Base-by-base conservation (phyloP, 30 jellyfish, hydroid and myxozoan genomes). In the Chrysaora quinquecirrha region DNA sequence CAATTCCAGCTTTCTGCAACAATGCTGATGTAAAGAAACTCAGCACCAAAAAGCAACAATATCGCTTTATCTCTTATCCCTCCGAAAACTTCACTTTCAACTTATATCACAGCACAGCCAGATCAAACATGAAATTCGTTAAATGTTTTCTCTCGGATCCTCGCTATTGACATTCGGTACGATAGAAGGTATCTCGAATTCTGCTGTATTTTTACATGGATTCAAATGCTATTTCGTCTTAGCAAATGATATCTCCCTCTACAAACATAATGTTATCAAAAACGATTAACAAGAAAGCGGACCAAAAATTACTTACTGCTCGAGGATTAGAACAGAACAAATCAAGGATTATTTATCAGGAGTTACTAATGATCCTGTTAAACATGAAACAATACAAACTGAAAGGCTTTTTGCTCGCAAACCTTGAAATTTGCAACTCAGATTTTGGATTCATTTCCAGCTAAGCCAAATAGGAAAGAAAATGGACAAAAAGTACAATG, bases 181-280 rank as follows among this genome's bases (percentile, higher is more conserved):
- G 89, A 64, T 38, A 32, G 89, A 78, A 34, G 81, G 58, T 34
- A 18, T 78, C 89, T 78, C 89, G 34, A 7, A 43, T 78, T 78
- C 62, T 24, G 25, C 72, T 20, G 73, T 30, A 76, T 66, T 62
- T 78, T 43, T 65, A 48, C 62, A 63, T 25, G 80, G 76, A 46
- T 62, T 63, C 31, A n/a, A 68, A 23, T 24, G 68, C 69, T 34
- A 31, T 38, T 43, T 72, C 27, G 30, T 48, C 33, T 20, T 52
- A 12, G 46, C 71, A 78, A 22, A 30, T 22, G 32, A 52, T 2
- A 19, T 19, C 19, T 19, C 27, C 68, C 25, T 10, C 19, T 4
- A 25, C 24, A 52, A 52, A 20, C 68, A 10, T 2, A 52, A 19
- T 52, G 24, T 20, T 52, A 19, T 52, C 25, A 52, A 19, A 52